Percentiles rank a stretch among this genome's conserved stretches.
Conservation (phyloP, 2,797 vertebrate genomes). For the Lutjanus campechanus region DNA sequence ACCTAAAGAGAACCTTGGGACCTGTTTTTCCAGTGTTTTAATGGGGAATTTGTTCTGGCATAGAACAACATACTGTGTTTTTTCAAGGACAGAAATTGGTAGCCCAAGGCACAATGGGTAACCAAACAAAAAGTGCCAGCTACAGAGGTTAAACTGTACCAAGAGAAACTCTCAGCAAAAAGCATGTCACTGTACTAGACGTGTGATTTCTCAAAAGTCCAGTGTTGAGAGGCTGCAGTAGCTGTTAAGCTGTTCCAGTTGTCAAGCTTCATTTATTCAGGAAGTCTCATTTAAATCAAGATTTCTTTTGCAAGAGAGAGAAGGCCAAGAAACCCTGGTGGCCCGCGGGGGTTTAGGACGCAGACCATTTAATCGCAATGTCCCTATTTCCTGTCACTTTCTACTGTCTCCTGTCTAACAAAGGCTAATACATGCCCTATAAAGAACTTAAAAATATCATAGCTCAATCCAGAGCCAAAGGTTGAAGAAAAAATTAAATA, state of each 20-base stretch:
- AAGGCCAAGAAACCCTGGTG: neutral
- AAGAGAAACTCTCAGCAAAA: constrained; percentile 3
- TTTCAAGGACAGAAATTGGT: neutral
- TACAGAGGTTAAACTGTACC: neutral
- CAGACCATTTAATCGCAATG: constrained; percentile 9
- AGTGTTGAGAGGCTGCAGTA: constrained; percentile 23
- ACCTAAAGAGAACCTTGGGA: neutral
- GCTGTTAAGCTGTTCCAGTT: constrained; percentile 45
- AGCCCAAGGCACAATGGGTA: neutral
- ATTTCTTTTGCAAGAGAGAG: constrained; percentile 2
- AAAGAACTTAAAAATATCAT: neutral
- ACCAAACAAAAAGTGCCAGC: neutral
- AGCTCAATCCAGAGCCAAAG: neutral
- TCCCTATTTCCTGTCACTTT: neutral
- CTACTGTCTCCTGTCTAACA: neutral
- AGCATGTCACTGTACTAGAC: constrained; percentile 11
- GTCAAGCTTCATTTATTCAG: constrained; percentile 45
- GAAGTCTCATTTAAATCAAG: constrained; percentile 38
- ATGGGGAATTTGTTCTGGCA: neutral
- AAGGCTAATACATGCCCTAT: neutral
- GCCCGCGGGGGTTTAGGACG: neutral
- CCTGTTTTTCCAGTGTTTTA: neutral
- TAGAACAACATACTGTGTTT: neutral
- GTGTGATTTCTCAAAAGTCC: constrained; percentile 18
- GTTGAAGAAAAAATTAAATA: neutral